Conservation (phyloP, 2,797 vertebrate species). For the Mormyrops boulengeri region DNA sequence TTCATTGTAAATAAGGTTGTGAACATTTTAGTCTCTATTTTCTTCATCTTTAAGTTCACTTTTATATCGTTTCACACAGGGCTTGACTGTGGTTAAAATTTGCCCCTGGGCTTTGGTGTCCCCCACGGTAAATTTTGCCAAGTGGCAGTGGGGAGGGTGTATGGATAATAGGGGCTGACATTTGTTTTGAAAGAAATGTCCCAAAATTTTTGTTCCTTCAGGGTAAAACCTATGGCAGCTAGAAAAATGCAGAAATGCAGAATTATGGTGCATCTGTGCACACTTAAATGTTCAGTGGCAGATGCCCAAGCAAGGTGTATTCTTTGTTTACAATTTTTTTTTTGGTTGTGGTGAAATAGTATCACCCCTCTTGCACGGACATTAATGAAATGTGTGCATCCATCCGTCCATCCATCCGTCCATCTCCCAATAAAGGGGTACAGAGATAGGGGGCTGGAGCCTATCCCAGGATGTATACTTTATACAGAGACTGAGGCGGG, state of each 20-base stretch:
- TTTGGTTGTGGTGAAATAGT: not conserved
- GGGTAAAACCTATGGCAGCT: not conserved
- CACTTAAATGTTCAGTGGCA: not conserved
- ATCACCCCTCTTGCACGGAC: not conserved
- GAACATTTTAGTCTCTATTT: not conserved
- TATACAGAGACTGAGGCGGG: not conserved
- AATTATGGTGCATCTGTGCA: not conserved
- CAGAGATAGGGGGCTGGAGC: not conserved
- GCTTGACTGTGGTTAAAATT: not conserved
- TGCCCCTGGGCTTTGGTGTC: not conserved
- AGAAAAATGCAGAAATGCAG: not conserved
- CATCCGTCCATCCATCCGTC: not conserved
- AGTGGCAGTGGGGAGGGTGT: not conserved
- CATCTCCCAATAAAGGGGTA: not conserved
- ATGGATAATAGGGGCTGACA: not conserved
- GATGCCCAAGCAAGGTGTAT: not conserved
- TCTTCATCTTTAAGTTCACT: not conserved
- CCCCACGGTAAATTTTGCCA: not conserved
- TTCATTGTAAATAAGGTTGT: not conserved
- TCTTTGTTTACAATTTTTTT: not conserved
- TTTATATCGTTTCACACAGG: not conserved
- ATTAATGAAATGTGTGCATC: not conserved
- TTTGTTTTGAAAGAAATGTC: not conserved
- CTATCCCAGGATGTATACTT: not conserved
- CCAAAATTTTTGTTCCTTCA: not conserved